phyloP scores from a whole-genome alignment of 2,797 vertebrate genomes.

The Melopsittacus undulatus region DNA sequence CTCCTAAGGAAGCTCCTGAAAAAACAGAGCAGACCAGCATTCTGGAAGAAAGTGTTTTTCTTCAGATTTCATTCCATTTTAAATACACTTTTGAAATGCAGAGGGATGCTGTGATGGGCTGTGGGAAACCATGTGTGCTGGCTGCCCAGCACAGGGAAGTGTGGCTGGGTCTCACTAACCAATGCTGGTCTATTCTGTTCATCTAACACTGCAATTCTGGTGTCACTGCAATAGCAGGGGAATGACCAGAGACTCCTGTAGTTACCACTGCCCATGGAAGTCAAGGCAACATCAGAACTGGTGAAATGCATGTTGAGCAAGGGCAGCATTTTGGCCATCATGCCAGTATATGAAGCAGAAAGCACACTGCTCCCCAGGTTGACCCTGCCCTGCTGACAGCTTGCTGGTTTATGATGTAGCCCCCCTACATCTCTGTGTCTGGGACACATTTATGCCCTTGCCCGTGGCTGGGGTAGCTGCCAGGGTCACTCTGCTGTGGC shows the following conservation, averaged over 20 bases:
- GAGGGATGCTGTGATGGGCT: neutral
- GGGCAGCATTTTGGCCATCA: neutral
- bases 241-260: neutral
- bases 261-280: neutral
- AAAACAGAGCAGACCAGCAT: neutral
- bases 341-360: neutral
- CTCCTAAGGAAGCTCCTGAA: neutral
- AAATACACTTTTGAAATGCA: neutral
- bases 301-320: neutral
- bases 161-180: neutral
- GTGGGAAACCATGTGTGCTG: accelerated
- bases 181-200: neutral
- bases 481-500: neutral
- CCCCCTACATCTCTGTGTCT: neutral
- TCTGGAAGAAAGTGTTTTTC: neutral
- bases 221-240: neutral
- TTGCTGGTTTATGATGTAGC: neutral
- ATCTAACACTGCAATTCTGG: neutral
- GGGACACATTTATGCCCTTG: neutral
- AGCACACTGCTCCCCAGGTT: neutral
- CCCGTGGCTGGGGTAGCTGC: neutral
- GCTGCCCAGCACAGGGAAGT: neutral
- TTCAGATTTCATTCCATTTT: neutral
- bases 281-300: neutral
- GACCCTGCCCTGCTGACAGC: neutral